Percentiles rank a stretch among this genome's conserved stretches.
Conservation (phyloP, 2,113 vertebrate species). For the Perca fluviatilis region DNA sequence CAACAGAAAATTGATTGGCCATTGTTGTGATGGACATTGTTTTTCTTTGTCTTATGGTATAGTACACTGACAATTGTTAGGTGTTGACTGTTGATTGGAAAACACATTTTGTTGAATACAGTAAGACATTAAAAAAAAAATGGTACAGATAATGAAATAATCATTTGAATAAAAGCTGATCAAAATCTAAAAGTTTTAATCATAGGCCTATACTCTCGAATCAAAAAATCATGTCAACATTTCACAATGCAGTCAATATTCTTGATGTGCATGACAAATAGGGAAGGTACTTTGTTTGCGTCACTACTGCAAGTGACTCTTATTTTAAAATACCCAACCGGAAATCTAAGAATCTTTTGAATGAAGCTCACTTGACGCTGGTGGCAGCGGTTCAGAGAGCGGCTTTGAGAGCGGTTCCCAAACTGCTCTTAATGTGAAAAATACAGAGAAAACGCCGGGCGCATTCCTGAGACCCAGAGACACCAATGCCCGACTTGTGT, state of each 20-base stretch:
- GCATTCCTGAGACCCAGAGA: conserved; percentile 75
- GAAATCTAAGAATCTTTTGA: neutral
- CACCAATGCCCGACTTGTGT: conserved; percentile 61
- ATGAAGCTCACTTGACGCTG: neutral
- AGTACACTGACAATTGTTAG: neutral
- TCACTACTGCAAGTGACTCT: conserved; percentile 10
- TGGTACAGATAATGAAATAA: too few species aligned
- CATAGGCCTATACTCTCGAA: too few species aligned
- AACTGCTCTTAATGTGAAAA: conserved; percentile 74
- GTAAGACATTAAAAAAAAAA: too few species aligned
- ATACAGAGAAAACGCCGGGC: conserved; percentile 62
- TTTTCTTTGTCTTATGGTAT: too few species aligned
- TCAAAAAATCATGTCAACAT: too few species aligned
- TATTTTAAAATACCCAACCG: conserved; percentile 41
- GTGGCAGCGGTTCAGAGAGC: conserved; percentile 55
- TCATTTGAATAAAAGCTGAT: too few species aligned
- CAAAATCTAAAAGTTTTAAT: neutral
- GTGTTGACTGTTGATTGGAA: neutral
- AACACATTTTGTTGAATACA: neutral
- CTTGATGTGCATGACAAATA: neutral
- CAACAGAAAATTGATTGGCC: too few species aligned
- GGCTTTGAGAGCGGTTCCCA: conserved; percentile 57
- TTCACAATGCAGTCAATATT: neutral
- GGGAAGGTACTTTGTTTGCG: neutral
- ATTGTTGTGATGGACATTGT: too few species aligned